Evolutionary conservation across 2,797 vertebrate genomes (phyloP).

Genomic region (Cynopterus sphinx): DNA sequence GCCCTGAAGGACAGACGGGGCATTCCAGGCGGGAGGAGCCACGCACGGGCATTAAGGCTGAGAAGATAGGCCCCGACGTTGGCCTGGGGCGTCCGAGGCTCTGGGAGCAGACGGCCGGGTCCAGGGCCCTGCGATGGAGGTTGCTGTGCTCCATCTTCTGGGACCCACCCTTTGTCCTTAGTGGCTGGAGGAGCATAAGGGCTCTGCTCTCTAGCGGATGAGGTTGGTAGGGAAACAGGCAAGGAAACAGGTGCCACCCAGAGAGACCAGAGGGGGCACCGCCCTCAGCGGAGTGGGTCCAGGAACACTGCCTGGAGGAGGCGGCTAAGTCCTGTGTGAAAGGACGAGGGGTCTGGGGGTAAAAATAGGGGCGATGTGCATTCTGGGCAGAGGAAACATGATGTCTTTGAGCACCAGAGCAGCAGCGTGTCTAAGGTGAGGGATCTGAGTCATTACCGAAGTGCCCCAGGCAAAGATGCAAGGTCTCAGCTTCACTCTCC

Average conservation of each 20-base stretch:
- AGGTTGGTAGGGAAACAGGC: neutral
- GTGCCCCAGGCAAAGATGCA: neutral
- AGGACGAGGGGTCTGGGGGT: neutral
- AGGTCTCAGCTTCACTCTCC: conserved; percentile 43
- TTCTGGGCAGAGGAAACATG: neutral
- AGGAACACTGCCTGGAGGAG: neutral
- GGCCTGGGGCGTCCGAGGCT: neutral
- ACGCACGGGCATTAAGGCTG: accelerated
- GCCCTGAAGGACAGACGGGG: neutral
- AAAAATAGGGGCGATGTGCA: neutral
- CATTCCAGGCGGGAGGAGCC: neutral
- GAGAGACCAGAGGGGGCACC: neutral
- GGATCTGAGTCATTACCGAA: neutral
- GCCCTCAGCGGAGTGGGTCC: neutral
- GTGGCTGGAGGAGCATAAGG: neutral
- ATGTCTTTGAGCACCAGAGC: neutral
- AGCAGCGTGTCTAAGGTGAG: neutral
- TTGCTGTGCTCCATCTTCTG: neutral
- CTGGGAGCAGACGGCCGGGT: neutral
- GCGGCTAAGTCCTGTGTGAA: neutral
- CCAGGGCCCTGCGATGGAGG: too few species aligned
- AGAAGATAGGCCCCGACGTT: neutral
- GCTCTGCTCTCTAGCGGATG: neutral
- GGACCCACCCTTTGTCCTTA: neutral
- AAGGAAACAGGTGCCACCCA: neutral